A percentile compares a stretch with the other conserved stretches of the same genome.
phyloP scores from a whole-genome alignment of 2,888 invertebrate species.

The Lithophane ornitopus region DNA sequence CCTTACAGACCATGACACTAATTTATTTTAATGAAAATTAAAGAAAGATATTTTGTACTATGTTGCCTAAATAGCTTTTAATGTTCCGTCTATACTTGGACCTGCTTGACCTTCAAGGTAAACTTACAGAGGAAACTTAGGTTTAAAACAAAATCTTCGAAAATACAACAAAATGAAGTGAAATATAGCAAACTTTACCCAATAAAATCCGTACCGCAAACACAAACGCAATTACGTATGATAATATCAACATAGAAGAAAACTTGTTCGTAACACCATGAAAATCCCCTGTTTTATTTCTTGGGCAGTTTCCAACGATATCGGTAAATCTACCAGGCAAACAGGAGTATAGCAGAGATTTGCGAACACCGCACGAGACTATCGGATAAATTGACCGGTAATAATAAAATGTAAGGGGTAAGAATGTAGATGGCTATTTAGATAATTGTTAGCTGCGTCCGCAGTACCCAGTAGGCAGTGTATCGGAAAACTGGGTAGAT shows the following conservation, averaged over 20 bases:
- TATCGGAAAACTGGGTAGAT: slow-evolving; percentile 88
- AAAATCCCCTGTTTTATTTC: slow-evolving; percentile 83
- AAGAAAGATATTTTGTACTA: neutral
- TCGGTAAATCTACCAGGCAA: slow-evolving; percentile 87
- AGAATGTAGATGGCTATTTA: slow-evolving; percentile 91
- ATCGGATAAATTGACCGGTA: slow-evolving; percentile 90
- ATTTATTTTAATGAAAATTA: slow-evolving; percentile 40
- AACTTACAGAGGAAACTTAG: neutral
- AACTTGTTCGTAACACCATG: slow-evolving; percentile 67
- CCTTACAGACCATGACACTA: slow-evolving; percentile 20
- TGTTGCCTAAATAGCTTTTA: too few relatives aligned
- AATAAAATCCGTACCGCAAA: slow-evolving; percentile 46
- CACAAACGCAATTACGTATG: slow-evolving; percentile 61
- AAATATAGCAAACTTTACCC: slow-evolving; percentile 24
- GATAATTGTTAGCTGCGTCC: slow-evolving; percentile 90
- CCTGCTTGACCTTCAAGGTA: neutral
- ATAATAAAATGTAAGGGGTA: slow-evolving; percentile 91
- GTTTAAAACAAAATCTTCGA: neutral
- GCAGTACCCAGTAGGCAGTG: slow-evolving; percentile 82
- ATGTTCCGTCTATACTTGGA: too few relatives aligned
- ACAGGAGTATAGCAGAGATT: slow-evolving; percentile 86
- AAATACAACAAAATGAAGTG: slow-evolving; percentile 9
- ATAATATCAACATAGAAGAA: slow-evolving; percentile 64
- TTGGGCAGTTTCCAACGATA: slow-evolving; percentile 81
- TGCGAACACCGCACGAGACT: slow-evolving; percentile 80